These are phyloP conservation scores for Ginglymostoma cirratum DNA, from an alignment of 2,113 vertebrate species.

Conservation along the genomic window DNA sequence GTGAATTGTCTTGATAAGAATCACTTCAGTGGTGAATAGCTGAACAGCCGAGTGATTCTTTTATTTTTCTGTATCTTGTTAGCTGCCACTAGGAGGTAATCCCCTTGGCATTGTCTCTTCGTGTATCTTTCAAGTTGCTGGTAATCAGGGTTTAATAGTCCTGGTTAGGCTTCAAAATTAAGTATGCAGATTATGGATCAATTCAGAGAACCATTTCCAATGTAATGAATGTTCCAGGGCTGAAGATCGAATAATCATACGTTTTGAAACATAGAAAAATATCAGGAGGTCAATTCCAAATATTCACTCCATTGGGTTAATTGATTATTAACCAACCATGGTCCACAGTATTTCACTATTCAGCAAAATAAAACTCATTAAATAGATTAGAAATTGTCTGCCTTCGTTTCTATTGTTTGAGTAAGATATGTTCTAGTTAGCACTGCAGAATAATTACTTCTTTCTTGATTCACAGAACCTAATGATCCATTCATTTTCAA, in stretches of 20 bases:
- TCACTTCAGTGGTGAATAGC: neutral
- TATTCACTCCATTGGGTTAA: neutral
- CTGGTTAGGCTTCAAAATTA: neutral
- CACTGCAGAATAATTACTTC: neutral
- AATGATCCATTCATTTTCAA: neutral
- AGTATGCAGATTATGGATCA: neutral
- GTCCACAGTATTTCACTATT: neutral
- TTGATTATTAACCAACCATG: neutral
- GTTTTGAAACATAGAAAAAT: neutral
- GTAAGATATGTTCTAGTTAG: neutral
- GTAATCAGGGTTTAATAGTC: neutral
- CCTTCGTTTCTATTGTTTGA: neutral
- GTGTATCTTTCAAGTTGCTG: neutral
- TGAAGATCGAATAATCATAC: neutral
- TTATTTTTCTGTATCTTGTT: neutral
- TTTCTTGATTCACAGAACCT: neutral
- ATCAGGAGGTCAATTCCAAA: neutral
- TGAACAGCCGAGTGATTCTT: too few species aligned
- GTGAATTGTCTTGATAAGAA: neutral
- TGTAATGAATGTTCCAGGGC: neutral
- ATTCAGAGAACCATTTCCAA: neutral
- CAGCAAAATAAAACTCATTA: neutral
- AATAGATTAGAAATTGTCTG: neutral
- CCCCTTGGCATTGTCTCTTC: neutral
- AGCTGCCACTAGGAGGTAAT: neutral